Conservation (phyloP, 2,797 vertebrate genomes). For the Microtus agrestis region DNA sequence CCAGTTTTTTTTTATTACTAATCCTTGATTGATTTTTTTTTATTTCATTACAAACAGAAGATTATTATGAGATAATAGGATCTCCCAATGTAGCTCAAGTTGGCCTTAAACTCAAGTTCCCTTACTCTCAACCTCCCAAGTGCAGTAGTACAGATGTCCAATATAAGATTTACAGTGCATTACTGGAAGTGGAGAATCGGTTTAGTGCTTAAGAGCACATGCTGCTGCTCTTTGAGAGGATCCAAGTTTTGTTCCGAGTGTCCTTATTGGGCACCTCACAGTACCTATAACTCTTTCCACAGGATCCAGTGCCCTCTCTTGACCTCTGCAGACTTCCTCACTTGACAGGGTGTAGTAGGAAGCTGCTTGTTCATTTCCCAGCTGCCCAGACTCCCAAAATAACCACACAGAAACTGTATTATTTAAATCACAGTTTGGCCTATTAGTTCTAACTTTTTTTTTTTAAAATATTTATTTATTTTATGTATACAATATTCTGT, state of each 20-base stretch:
- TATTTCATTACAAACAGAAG: constrained; percentile 53
- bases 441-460: no score
- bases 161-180: background rate
- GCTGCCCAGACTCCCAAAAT: no score
- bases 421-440: no score
- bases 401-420: no score
- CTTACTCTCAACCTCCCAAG: background rate
- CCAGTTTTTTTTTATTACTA: constrained; percentile 54
- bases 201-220: background rate
- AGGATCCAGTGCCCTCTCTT: background rate
- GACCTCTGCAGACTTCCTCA: background rate
- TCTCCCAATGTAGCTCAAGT: background rate
- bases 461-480: no score
- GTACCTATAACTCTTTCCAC: no score
- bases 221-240: background rate
- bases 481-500: no score
- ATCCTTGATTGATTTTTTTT: constrained; percentile 27
- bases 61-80: background rate
- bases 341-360: background rate
- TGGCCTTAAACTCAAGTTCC: background rate
- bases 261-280: background rate
- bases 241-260: background rate
- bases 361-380: no score
- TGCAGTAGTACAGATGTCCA: background rate
- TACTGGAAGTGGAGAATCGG: background rate